Conservation (phyloP, 1,140 invertebrate genomes). For the Drosophila lowei region DNA sequence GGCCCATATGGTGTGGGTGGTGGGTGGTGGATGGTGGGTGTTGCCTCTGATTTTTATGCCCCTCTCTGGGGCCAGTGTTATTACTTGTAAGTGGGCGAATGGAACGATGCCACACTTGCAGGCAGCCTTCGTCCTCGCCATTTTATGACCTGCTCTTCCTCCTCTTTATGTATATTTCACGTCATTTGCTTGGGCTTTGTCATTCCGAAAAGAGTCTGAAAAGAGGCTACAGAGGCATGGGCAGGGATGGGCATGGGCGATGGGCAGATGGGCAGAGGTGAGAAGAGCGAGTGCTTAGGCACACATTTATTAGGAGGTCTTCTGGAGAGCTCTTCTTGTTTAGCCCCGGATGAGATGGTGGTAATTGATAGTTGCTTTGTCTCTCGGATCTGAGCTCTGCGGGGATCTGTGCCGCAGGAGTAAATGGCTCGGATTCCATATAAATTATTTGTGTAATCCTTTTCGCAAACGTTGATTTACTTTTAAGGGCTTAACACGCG, state of each 20-base stretch:
- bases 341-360: slow-evolving; percentile 58
- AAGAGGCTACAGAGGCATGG: neutral
- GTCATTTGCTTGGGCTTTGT: slow-evolving; percentile 72
- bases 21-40: neutral
- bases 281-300: slow-evolving; percentile 42
- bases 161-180: slow-evolving; percentile 61
- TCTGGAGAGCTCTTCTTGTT: slow-evolving; percentile 56
- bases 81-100: slow-evolving; percentile 69
- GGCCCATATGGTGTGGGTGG: slow-evolving; percentile 43
- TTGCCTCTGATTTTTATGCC: slow-evolving; percentile 68
- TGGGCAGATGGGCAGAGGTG: neutral
- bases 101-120: slow-evolving; percentile 51
- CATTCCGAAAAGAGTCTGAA: slow-evolving; percentile 48
- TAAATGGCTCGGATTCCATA: neutral
- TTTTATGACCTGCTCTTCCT: slow-evolving; percentile 56
- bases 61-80: slow-evolving; percentile 44
- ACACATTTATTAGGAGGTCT: slow-evolving; percentile 55
- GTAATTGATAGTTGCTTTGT: slow-evolving; percentile 70
- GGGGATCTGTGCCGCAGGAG: neutral
- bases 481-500: neutral
- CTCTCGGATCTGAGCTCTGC: neutral
- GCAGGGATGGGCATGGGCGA: neutral
- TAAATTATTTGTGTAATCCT: slow-evolving; percentile 33
- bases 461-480: slow-evolving; percentile 11
- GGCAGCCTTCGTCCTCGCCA: slow-evolving; percentile 12